Percentiles rank a stretch among this genome's conserved stretches.
Conservation (phyloP, 2,888 invertebrate genomes). For the Gisinianus flammeolus region DNA sequence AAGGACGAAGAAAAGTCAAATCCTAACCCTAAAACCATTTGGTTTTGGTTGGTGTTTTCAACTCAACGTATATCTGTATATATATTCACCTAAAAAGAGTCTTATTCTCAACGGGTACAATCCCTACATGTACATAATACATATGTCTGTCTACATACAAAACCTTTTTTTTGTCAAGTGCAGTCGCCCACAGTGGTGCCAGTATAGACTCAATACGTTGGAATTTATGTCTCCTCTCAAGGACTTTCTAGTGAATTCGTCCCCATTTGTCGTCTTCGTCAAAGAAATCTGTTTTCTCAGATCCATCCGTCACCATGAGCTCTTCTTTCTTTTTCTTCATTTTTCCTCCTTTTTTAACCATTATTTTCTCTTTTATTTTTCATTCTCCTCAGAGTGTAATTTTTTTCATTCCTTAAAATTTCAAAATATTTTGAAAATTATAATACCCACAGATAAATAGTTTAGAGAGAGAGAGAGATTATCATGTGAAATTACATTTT, state of each 20-base stretch:
- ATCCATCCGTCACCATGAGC: conserved; percentile 18
- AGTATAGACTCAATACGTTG: no score
- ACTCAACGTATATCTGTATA: no score
- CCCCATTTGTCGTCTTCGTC: conserved; percentile 31
- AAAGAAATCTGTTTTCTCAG: conserved; percentile 26
- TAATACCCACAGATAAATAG: no score
- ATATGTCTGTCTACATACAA: neutral
- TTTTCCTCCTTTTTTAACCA: neutral
- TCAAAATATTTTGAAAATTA: no score
- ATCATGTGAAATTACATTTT: neutral
- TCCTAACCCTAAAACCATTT: neutral
- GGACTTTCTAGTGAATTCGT: conserved; percentile 19
- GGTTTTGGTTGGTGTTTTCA: no score
- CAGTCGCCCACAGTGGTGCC: neutral
- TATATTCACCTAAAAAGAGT: no score
- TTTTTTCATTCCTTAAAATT: neutral
- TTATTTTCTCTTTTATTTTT: neutral
- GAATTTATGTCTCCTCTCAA: conserved; percentile 19
- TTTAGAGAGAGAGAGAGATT: neutral
- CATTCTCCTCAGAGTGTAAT: neutral
- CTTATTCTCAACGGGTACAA: neutral
- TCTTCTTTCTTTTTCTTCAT: conserved; percentile 6
- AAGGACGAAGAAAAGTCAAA: neutral
- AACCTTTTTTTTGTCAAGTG: neutral
- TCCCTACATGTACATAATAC: neutral